Evolutionary conservation across 2,797 vertebrate species (phyloP).

Genomic region (Dicrostonyx torquatus): DNA sequence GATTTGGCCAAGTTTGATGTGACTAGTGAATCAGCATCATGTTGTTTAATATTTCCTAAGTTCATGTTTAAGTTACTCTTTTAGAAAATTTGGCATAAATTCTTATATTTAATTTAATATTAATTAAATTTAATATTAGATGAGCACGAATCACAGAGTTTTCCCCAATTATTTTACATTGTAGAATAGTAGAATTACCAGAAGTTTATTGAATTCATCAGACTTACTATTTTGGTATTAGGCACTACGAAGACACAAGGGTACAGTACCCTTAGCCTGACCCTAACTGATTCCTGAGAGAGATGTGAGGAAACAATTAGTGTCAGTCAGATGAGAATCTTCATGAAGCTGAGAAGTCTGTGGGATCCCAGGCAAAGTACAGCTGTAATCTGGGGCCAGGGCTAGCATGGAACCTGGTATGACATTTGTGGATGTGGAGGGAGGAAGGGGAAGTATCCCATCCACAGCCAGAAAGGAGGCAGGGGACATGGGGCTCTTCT

Average conservation of each 20-base stretch:
- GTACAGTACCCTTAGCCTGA: neutral
- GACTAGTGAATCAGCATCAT: neutral
- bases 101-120: neutral
- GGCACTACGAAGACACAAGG: neutral
- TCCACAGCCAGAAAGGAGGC: neutral
- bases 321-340: neutral
- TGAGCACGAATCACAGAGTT: neutral
- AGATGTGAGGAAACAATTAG: neutral
- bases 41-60: conserved; percentile 25
- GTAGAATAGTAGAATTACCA: neutral
- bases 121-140: neutral
- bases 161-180: conserved; percentile 26
- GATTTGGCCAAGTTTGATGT: neutral
- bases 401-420: neutral
- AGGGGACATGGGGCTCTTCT: fast-evolving
- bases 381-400: neutral
- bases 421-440: too few relatives aligned
- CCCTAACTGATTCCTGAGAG: neutral
- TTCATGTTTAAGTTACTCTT: conserved; percentile 25
- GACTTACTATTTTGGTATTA: neutral
- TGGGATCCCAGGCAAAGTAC: neutral
- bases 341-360: neutral
- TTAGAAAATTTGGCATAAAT: neutral
- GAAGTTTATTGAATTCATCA: conserved; percentile 14
- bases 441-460: neutral